Percentiles rank a stretch among this genome's conserved stretches.
These are phyloP conservation scores for silkworm (Bombyx mori) DNA, from an alignment of 1,140 invertebrate species.

Conservation along the genomic window ASM3026992v2 NC_085118.1:13339001-13339500, in stretches of 20 bases:
- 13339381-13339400: conserved; percentile 39
- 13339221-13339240: conserved; percentile 5
- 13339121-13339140: too few relatives aligned
- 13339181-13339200: not conserved
- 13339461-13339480: too few relatives aligned
- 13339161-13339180: too few relatives aligned
- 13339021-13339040: too few relatives aligned
- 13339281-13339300: conserved; percentile 34
- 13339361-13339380: conserved; percentile 39
- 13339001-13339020: too few relatives aligned
- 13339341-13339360: conserved; percentile 59
- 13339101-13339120: too few relatives aligned
- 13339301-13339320: conserved; percentile 31
- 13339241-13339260: conserved; percentile 27
- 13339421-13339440: conserved; percentile 40
- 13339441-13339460: conserved; percentile 40
- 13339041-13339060: too few relatives aligned
- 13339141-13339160: too few relatives aligned
- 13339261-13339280: conserved; percentile 40
- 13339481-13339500: too few relatives aligned
- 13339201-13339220: not conserved
- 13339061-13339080: too few relatives aligned
- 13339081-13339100: too few relatives aligned
- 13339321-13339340: conserved; percentile 45
- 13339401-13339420: conserved; percentile 37